Evolutionary conservation across 35 echinoderm and acorn worm genomes (phyloP).

Genomic region (Apostichopus californicus): DNA sequence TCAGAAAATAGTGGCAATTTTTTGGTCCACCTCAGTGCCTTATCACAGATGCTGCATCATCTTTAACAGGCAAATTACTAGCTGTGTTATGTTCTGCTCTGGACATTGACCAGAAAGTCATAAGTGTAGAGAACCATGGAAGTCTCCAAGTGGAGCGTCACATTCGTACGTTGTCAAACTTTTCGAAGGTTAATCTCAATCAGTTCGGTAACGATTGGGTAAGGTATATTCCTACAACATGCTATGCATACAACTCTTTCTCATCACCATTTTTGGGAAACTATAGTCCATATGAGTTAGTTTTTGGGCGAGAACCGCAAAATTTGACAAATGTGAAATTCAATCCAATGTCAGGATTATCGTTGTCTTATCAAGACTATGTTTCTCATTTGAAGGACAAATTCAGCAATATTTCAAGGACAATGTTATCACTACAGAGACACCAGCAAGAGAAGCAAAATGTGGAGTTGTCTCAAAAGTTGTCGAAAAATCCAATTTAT

Average conservation of each 20-base stretch:
- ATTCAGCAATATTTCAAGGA: slow-evolving; percentile 53
- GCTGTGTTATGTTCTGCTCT: slow-evolving; percentile 22
- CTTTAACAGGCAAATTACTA: too few species aligned
- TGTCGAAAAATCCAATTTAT: slow-evolving; percentile 53
- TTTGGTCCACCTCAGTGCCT: slow-evolving; percentile 53
- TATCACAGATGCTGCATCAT: slow-evolving; percentile 53
- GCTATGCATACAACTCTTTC: slow-evolving; percentile 43
- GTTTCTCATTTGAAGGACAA: slow-evolving; percentile 55
- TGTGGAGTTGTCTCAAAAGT: slow-evolving; percentile 47
- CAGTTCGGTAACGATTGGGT: too few species aligned
- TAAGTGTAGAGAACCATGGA: too few species aligned
- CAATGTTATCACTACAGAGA: slow-evolving; percentile 64
- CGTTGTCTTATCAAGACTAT: slow-evolving; percentile 52
- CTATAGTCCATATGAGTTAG: slow-evolving; percentile 39
- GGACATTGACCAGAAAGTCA: slow-evolving; percentile 6
- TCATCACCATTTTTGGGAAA: slow-evolving; percentile 24
- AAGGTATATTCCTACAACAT: slow-evolving; percentile 52
- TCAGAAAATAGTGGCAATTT: slow-evolving; percentile 40
- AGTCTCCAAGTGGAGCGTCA: too few species aligned
- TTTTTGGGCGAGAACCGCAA: slow-evolving; percentile 50
- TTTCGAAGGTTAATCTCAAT: too few species aligned
- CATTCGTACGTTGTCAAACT: too few species aligned
- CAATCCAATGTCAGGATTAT: slow-evolving; percentile 48
- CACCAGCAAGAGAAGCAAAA: slow-evolving; percentile 58
- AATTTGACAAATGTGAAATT: slow-evolving; percentile 58